Evolutionary conservation across 1,140 invertebrate genomes (phyloP).

Genomic region (Lasaia peninsularis): DNA sequence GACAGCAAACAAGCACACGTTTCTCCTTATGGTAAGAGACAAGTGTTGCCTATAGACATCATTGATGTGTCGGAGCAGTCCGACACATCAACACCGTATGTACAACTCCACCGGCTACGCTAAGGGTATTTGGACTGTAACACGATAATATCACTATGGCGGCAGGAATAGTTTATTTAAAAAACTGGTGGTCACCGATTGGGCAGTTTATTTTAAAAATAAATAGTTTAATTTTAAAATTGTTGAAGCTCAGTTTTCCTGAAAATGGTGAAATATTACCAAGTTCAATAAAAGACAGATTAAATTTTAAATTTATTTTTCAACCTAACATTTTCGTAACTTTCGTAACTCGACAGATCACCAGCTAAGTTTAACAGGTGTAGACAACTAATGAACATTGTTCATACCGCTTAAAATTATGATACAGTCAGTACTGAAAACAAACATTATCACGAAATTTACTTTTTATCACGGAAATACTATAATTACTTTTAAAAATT

Average conservation of each 20-base stretch:
- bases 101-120: too few species aligned
- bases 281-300: slow-evolving; percentile 42
- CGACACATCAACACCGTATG: too few species aligned
- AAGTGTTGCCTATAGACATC: too few species aligned
- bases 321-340: slow-evolving; percentile 72
- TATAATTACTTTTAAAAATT: slow-evolving; percentile 70
- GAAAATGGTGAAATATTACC: background rate
- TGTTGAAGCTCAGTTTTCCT: background rate
- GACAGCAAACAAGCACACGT: too few species aligned
- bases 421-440: slow-evolving; percentile 71
- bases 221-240: too few species aligned
- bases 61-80: too few species aligned
- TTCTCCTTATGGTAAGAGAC: too few species aligned
- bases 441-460: slow-evolving; percentile 67
- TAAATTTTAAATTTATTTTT: slow-evolving; percentile 69
- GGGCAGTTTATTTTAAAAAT: too few species aligned
- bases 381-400: slow-evolving; percentile 70
- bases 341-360: slow-evolving; percentile 67
- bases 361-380: slow-evolving; percentile 65
- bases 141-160: too few species aligned
- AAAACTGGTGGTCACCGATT: too few species aligned
- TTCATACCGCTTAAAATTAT: slow-evolving; percentile 68
- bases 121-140: too few species aligned
- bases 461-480: slow-evolving; percentile 72
- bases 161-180: too few species aligned